Conservation (phyloP, 2,113 vertebrate species). For the Paracanthobrama guichenoti region DNA sequence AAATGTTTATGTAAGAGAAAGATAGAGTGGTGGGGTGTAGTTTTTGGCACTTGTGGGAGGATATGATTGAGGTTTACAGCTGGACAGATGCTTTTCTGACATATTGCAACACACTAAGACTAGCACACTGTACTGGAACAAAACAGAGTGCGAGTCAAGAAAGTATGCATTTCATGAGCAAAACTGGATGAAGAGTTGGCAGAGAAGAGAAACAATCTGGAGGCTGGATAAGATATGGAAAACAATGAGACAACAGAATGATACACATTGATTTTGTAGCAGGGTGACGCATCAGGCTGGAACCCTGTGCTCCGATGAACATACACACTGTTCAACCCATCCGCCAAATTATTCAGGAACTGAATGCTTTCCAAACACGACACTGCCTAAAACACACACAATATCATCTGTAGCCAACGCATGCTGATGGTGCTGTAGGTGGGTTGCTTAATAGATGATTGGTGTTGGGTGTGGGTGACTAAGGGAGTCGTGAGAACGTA, state of each 20-base stretch:
- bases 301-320: conserved; percentile 21
- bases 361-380: conserved; percentile 37
- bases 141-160: not conserved
- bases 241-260: not conserved
- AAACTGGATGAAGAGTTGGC: conserved; percentile 8
- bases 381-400: not conserved
- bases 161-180: conserved; percentile 31
- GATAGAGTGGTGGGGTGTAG: not conserved
- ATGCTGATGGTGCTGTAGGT: conserved; percentile 43
- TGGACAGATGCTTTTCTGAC: conserved; percentile 6
- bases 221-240: conserved; percentile 3
- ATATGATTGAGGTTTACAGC: conserved; percentile 22
- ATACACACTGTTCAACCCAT: conserved; percentile 12
- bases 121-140: not conserved
- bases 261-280: conserved; percentile 8
- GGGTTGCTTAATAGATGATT: conserved; percentile 42
- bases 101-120: not conserved
- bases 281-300: conserved; percentile 16
- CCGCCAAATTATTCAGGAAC: conserved; percentile 40
- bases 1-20: conserved; percentile 2
- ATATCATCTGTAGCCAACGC: conserved; percentile 33
- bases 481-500: conserved; percentile 51
- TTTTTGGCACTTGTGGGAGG: not conserved
- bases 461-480: conserved; percentile 49
- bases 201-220: not conserved